Evolutionary conservation across 1,140 invertebrate species (phyloP), one percentile per base, ranked within the genome.

Genomic region (Leptopilina clavipes): DNA sequence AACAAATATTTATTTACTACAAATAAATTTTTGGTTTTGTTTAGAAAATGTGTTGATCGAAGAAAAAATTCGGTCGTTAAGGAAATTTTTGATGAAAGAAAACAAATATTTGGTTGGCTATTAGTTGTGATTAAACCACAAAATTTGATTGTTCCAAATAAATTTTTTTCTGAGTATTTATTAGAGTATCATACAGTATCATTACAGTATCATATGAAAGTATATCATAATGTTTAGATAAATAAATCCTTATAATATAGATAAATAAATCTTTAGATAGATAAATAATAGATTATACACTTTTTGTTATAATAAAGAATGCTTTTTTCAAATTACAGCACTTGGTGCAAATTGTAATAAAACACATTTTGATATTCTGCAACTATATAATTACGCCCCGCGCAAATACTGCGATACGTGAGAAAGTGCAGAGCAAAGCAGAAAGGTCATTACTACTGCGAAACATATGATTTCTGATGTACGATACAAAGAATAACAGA

Each of bases 351-450:
- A 31, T 31, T 65, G 19, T 7, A 65, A 65, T 25, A 65, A 65
- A 65, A 65, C 56, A 25, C 54, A 31, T 65, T 65, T 65, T 12
- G 14, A 65, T 12, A 65, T 65, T 65, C 22, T 52, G 48, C 48
- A 17, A 52, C 48, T 52, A 52, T 48, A 48, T 52, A 52, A 14
- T 31, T 3, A 65, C 22, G 56, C 22, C 56, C 56, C 56, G 7
- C 17, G 48, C 3, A 40, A 40, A 54, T 54, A 18, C 48, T 65
- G 18, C 2, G 6, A 65, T 65, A 65, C 59, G 59, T 65, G 59
- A 65, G 59, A 65, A 65, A 65, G 59, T 65, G 59, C 59, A 31
- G 22, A 8, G 59, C 59, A 65, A n/a, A 65, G 59, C 59, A 65
- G 22, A 65, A 59, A 59, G 54, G 54, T 59, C 54, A 22, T 59